Conservation (phyloP, 2,113 vertebrate genomes). For the Electrona antarctica region DNA sequence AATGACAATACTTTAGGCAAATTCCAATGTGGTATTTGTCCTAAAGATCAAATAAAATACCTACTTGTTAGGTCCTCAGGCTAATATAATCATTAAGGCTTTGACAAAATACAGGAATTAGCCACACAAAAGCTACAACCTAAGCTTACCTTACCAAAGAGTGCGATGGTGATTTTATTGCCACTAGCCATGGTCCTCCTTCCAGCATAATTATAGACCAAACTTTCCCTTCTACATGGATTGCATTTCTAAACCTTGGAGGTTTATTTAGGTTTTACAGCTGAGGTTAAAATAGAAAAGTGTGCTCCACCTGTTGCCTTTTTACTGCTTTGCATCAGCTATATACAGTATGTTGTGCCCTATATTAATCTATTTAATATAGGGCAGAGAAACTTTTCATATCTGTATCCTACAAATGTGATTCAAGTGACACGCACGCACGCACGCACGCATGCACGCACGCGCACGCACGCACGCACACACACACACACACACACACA, state of each 20-base stretch:
- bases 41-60: background rate
- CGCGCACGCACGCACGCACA: background rate
- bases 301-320: constrained; percentile 45
- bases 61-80: background rate
- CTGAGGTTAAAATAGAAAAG: constrained; percentile 53
- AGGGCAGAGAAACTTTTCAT: constrained; percentile 9
- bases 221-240: constrained; percentile 50
- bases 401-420: background rate
- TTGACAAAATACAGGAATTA: constrained; percentile 43
- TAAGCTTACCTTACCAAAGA: background rate
- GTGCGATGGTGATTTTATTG: constrained; percentile 24
- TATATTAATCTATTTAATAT: background rate
- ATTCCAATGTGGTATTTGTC: too few species aligned
- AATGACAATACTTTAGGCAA: too few species aligned
- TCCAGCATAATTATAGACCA: constrained; percentile 53
- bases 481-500: background rate
- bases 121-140: constrained; percentile 16
- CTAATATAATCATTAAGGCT: constrained; percentile 16
- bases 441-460: constrained; percentile 7
- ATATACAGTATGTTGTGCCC: constrained; percentile 26
- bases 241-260: constrained; percentile 56
- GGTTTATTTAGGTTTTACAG: constrained; percentile 47
- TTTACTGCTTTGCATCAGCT: constrained; percentile 52
- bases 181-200: constrained; percentile 26
- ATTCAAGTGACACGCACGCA: background rate